Evolutionary conservation across 2,113 vertebrate genomes (phyloP), one percentile per base, ranked within the genome.

Genomic region (Hylia prasina): DNA sequence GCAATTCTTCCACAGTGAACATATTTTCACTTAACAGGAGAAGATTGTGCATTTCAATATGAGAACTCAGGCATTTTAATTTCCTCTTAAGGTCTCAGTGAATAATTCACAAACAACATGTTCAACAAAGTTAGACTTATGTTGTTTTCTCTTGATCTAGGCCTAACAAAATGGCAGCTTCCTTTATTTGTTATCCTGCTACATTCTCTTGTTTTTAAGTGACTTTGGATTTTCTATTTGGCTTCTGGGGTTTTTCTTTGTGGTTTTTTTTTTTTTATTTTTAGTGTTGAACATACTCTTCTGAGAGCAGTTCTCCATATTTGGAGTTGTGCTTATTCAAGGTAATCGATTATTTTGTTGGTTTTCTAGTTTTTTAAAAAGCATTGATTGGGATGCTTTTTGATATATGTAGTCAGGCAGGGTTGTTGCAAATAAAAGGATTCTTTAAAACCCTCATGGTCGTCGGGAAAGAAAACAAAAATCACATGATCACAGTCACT

Each of bases 11-110:
- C 81, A 82, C n/a, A 48, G 33, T 0, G 9, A 92, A 71, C 81
- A 68, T 87, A 71, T 94, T 91, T 95, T 83, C 80, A 71, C 76
- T 78, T 68, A 92, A 84, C 69, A 81, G 51, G 80, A 82, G n/a
- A 87, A 84, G 77, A 81, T 58, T 78, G 69, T 78, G 47, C 77
- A 66, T 87, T 83, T 89, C 72, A 87, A 2, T 77, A 60, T 16
- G 56, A 71, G 68, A 84, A 40, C 11, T 78, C 13, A 9, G n/a
- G 60, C 65, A 60, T 91, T 94, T 91, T 53, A 63, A 87, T 89
- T 78, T 78, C 13, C 3, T 79, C 31, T 71, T 75, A 47, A 82
- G n/a, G 27, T 68, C 37, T 53, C 45, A 77, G 68, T 50, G 57
- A 77, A 50, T 89, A 93, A 89, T 79, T 95, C 69, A 79, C 44